phyloP scores from a whole-genome alignment of 2,113 vertebrate species.

The Symphodus melops region DNA sequence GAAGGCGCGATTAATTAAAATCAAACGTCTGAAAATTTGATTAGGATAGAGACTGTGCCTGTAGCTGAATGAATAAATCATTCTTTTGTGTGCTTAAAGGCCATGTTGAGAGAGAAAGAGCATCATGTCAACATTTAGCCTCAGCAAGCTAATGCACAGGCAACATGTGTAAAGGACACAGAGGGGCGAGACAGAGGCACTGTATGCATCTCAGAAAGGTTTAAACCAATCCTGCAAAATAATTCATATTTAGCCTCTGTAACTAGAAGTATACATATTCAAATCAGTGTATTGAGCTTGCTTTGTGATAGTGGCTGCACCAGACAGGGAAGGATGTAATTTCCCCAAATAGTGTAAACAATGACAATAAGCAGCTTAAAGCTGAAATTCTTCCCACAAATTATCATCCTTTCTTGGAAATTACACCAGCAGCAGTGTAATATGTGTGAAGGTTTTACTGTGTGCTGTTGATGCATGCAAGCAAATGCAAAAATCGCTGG shows the following conservation, averaged over 20 bases:
- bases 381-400: conserved; percentile 7
- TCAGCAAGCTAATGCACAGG: conserved; percentile 44
- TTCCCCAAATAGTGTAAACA: not conserved
- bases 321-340: not conserved
- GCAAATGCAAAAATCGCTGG: not conserved
- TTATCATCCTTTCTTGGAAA: conserved; percentile 1
- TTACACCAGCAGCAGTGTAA: not conserved
- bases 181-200: not conserved
- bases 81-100: conserved; percentile 69
- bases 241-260: not conserved
- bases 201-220: not conserved
- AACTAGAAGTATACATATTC: not conserved
- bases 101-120: conserved; percentile 57
- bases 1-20: conserved; percentile 80
- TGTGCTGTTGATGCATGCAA: not conserved
- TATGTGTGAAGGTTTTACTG: not conserved
- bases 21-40: conserved; percentile 81
- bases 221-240: not conserved
- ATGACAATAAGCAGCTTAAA: not conserved
- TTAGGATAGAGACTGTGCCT: conserved; percentile 72
- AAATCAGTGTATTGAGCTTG: not conserved
- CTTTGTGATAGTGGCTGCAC: not conserved
- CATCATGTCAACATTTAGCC: conserved; percentile 76
- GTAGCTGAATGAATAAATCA: conserved; percentile 78
- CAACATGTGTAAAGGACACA: conserved; percentile 49